Percentiles rank a stretch among this genome's conserved stretches.
Conservation (phyloP, 2,888 invertebrate genomes). For the Macrosiphum euphorbiae region DNA sequence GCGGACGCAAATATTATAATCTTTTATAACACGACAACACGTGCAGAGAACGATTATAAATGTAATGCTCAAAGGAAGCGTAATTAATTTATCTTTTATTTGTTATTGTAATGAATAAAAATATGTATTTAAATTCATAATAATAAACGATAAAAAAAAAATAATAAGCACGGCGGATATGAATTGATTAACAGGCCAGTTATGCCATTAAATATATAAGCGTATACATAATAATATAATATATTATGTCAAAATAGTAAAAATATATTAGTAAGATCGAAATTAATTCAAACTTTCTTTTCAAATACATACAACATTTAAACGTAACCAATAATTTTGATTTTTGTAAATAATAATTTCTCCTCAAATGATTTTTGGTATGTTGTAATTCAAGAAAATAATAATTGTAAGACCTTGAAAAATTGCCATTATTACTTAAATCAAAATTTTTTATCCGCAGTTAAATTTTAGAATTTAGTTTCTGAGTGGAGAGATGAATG, state of each 20-base stretch:
- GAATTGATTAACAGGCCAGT: conserved; percentile 7
- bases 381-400: too few species aligned
- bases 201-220: background rate
- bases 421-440: too few species aligned
- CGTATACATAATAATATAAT: background rate
- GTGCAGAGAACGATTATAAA: background rate
- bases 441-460: too few species aligned
- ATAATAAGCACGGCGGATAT: background rate
- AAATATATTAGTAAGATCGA: background rate
- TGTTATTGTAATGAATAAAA: background rate
- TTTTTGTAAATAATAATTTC: too few species aligned
- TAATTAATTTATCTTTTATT: background rate
- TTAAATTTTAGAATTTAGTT: too few species aligned
- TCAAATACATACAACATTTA: background rate
- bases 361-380: too few species aligned
- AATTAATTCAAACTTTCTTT: background rate
- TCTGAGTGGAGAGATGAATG: too few species aligned
- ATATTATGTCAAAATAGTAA: background rate
- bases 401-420: too few species aligned
- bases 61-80: conserved; percentile 4
- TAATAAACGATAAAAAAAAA: background rate
- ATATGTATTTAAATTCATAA: background rate
- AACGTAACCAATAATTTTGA: background rate
- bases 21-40: background rate
- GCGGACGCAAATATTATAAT: background rate